A percentile compares a stretch with the other conserved stretches of the same genome.
Conservation (phyloP, 2,888 invertebrate genomes). For the Steromphala cineraria region DNA sequence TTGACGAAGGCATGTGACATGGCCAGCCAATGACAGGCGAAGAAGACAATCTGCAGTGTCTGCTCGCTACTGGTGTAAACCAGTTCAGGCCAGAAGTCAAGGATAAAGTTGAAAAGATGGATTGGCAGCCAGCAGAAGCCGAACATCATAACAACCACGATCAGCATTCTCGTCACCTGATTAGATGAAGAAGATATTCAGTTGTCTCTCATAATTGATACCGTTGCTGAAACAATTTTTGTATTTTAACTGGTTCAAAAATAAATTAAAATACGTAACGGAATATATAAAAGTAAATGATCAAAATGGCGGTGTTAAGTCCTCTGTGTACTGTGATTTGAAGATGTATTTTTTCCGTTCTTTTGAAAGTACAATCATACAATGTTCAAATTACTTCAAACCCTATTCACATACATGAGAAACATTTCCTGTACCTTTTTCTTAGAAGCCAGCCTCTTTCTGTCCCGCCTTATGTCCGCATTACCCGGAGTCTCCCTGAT, state of each 20-base stretch:
- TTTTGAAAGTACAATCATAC: too few species aligned
- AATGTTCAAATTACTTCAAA: not conserved
- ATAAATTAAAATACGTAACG: not conserved
- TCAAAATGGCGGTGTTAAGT: too few species aligned
- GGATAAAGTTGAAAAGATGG: not conserved
- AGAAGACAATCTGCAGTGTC: not conserved
- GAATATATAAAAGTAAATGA: too few species aligned
- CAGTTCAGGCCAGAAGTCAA: not conserved
- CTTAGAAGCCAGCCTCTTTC: conserved; percentile 71
- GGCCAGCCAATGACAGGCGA: conserved; percentile 3
- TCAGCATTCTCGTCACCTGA: conserved; percentile 5
- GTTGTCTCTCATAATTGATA: not conserved
- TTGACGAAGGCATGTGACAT: conserved; percentile 15
- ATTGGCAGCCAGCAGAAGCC: not conserved
- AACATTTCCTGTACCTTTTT: conserved; percentile 68
- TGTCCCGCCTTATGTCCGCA: conserved; percentile 73
- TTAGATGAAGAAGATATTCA: not conserved
- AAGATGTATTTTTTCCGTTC: not conserved
- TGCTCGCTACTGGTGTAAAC: not conserved
- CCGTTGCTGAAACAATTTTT: too few species aligned
- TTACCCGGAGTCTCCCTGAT: conserved; percentile 74
- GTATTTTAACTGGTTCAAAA: not conserved
- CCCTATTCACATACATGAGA: too few species aligned
- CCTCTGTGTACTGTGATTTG: too few species aligned
- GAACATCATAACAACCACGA: not conserved